These are phyloP conservation scores for Narcine bancroftii DNA, from an alignment of 2,113 vertebrate genomes.

Conservation along the genomic window DNA sequence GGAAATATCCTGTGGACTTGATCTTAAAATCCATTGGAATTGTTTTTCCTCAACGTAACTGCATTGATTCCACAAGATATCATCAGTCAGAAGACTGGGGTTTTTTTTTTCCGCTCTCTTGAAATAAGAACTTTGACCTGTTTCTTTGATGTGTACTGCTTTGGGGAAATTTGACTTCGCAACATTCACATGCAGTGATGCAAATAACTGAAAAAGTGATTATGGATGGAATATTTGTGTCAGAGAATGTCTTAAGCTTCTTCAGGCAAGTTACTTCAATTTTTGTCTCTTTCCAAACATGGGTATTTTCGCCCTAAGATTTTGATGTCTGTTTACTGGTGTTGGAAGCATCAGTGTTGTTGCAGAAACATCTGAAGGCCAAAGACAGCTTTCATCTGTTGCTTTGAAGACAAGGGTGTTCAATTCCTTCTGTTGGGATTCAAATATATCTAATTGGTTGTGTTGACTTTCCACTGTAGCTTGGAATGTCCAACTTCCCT, in stretches of 20 bases:
- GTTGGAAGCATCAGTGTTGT: background rate
- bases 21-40: background rate
- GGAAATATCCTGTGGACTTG: background rate
- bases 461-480: background rate
- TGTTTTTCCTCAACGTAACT: background rate
- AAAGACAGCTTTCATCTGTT: background rate
- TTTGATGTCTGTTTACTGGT: background rate
- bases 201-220: background rate
- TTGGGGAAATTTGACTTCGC: background rate
- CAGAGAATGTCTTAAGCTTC: background rate
- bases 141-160: background rate
- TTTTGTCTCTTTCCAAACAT: background rate
- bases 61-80: background rate
- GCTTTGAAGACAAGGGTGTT: background rate
- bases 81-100: background rate
- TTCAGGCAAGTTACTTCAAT: background rate
- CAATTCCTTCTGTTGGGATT: background rate
- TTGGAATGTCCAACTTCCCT: background rate
- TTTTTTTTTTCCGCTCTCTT: background rate
- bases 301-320: background rate
- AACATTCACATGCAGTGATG: background rate
- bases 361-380: background rate
- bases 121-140: background rate
- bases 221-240: background rate
- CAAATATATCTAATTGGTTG: background rate